Conservation (phyloP, 1,140 invertebrate species). For the Ditylenchus dipsaci region DNA sequence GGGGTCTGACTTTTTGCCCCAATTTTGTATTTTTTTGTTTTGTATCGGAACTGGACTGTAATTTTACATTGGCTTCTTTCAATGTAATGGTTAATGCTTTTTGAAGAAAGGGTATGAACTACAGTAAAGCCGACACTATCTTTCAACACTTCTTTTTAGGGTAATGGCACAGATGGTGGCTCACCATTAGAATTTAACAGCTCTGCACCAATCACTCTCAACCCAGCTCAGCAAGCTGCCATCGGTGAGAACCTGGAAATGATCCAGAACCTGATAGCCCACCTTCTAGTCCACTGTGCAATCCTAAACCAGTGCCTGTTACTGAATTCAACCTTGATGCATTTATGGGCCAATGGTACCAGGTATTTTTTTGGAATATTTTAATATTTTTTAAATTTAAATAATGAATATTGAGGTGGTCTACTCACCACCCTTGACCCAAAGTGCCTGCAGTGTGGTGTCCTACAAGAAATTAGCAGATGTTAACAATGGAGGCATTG, state of each 20-base stretch:
- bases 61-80: too few species aligned
- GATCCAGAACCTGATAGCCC: conserved; percentile 56
- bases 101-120: too few species aligned
- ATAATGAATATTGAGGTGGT: conserved; percentile 35
- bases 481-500: conserved; percentile 51
- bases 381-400: neutral
- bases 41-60: too few species aligned
- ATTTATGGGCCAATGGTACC: conserved; percentile 58
- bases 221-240: conserved; percentile 53
- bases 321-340: conserved; percentile 50
- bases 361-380: conserved; percentile 20
- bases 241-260: conserved; percentile 57
- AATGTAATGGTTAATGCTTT: too few species aligned
- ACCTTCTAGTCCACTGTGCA: conserved; percentile 54
- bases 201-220: conserved; percentile 49
- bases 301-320: conserved; percentile 52
- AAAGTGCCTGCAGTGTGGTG: conserved; percentile 54
- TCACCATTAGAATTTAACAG: conserved; percentile 32
- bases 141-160: conserved; percentile 5
- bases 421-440: conserved; percentile 52
- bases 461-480: conserved; percentile 55
- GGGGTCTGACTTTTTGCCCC: too few species aligned
- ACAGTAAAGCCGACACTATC: too few species aligned
- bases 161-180: conserved; percentile 26
- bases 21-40: too few species aligned